A percentile compares a stretch with the other conserved stretches of the same genome.
phyloP scores from a whole-genome alignment of 2,888 invertebrate genomes.

The Synanthedon myopaeformis region DNA sequence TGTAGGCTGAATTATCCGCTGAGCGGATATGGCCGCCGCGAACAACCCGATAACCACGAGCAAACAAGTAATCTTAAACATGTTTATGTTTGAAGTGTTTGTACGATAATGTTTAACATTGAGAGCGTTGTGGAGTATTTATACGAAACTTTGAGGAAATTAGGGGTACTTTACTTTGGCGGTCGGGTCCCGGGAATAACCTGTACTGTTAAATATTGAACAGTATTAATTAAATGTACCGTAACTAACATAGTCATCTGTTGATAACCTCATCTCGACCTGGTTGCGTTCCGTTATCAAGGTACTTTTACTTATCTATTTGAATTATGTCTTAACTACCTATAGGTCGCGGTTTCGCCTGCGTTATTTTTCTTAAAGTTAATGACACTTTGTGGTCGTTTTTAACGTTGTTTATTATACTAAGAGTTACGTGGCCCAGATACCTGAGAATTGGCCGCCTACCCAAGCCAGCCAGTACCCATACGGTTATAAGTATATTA shows the following conservation, averaged over 20 bases:
- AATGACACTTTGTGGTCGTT: no score
- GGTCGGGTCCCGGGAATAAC: neutral
- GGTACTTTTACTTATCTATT: neutral
- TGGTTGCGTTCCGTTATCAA: neutral
- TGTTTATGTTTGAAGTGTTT: neutral
- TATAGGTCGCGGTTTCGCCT: no score
- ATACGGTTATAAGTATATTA: no score
- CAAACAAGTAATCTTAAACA: neutral
- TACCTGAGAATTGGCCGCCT: no score
- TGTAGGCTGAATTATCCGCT: neutral
- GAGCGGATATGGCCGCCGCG: neutral
- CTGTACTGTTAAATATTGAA: neutral
- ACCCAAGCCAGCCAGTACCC: no score
- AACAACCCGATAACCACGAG: neutral
- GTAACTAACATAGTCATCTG: neutral
- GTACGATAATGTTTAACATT: neutral
- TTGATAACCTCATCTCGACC: neutral
- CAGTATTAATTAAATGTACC: neutral
- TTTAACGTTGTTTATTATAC: no score
- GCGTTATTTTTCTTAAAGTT: no score
- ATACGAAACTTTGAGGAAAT: neutral
- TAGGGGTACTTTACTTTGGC: neutral
- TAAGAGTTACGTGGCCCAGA: no score
- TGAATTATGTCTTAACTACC: no score
- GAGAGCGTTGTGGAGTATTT: neutral